Evolutionary conservation across 2,797 vertebrate genomes (phyloP), one percentile per base, ranked within the genome.

Genomic region (Sparidentex hasta): DNA sequence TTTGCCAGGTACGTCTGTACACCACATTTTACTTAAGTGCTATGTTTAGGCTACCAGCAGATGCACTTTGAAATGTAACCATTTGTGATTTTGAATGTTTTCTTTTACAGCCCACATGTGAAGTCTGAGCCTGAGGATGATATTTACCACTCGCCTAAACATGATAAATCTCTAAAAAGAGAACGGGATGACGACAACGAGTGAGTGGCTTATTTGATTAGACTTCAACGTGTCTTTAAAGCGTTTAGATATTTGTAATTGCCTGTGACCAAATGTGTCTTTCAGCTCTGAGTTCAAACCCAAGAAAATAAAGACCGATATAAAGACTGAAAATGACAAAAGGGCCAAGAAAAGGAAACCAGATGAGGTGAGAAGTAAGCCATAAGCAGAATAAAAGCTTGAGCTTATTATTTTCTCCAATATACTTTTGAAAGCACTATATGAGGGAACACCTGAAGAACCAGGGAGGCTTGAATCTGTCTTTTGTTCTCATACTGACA

Each of bases 251-350:
- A 3, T 62, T 63, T 43, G 2, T 11, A 23, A 11, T 65, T 74
- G 5, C 59, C 7, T 46, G 11, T 65, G 17, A 65, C 11, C 13
- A 48, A 8, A 67, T 7, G 1, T 59, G 4, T 71, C 2, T 89
- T 95, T 80, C 90, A 99, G 98, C 80, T 90, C 87, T 79, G 98
- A 99, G 27, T 97, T 97, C 89, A 99, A 98, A 90, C 91, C 95
- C 65, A 96, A 96, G 93, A 99, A 99, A 96, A 97, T 98, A 74
- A 99, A 99, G 95, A 96, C 91, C 56, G 98, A 99, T 96, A 97
- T 98, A 74, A 99, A 99, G 95, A 96, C 91, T 57, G 98, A 99
- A 94, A 97, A 98, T 90, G 95, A 95, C 77, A 99, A 98, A 92
- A 99, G 98, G 90, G 94, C 90, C 82, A 99, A 99, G 94, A 99